Evolutionary conservation across 2,797 vertebrate genomes (phyloP), one percentile per base, ranked within the genome.

Genomic region (Paedocypris micromegethes): DNA sequence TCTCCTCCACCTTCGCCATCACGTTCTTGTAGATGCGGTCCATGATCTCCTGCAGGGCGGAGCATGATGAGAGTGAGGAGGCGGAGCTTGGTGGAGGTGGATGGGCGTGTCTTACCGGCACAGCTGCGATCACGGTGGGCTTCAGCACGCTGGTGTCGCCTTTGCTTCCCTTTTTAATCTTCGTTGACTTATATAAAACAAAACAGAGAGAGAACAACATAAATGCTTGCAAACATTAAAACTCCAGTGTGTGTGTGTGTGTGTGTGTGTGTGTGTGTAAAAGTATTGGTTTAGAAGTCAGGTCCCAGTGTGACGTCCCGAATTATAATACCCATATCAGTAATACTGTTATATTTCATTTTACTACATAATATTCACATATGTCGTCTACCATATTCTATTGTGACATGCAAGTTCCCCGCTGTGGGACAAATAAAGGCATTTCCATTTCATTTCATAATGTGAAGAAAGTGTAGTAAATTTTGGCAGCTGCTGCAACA

Each of bases 111-210:
- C 91, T 93, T 88, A 99, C 96, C 41, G 96, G 96, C 41, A 99
- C 96, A 75, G 96, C 93, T 68, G 96, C 96, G 94, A 99, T 98
- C 23, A 99, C 86, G 5, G 96, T 98, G 40, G 96, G 96, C 75
- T 87, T 93, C 65, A 99, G 86, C 38, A 91, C 80, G 38, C 92
- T 94, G 70, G 95, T 92, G 65, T 99, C 96, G 6, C 96, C 96
- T 90, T 94, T 97, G 84, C 96, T 99, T 86, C 96, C 96, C 81
- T 94, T 98, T 86, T 99, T 99, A 80, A 99, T 98, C 88, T 98
- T 98, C 48, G 95, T 93, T 44, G 96, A 98, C 96, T 99, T 77
- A 38, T 58, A 59, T 61, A 72, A 78, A n/a, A 63, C 23, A 59
- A 9, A 4, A 70, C 37, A 70, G n/a, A n/a, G 42, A 58, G 58